These are phyloP conservation scores for Leptopilina drosophilae DNA, from an alignment of 2,888 invertebrate genomes.

Conservation along the genomic window DNA sequence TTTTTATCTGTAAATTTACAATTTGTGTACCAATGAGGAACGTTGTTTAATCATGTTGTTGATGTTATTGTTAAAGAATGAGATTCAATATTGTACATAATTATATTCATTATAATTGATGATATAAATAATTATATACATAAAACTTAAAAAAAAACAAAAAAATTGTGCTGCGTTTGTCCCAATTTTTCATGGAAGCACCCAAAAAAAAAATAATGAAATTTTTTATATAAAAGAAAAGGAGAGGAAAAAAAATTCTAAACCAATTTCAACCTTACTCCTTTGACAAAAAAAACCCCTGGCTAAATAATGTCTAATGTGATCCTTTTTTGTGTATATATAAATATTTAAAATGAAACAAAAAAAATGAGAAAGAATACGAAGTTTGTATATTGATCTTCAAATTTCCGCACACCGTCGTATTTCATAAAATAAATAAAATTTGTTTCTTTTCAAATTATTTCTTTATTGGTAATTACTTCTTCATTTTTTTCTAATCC, in stretches of 20 bases:
- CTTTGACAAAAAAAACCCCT: constrained; percentile 30
- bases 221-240: constrained; percentile 53
- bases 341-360: constrained; percentile 49
- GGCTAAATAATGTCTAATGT: constrained; percentile 64
- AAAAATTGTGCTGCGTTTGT: constrained; percentile 59
- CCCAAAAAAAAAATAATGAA: constrained; percentile 43
- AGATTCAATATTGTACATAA: constrained; percentile 88
- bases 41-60: constrained; percentile 83
- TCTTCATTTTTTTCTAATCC: neutral
- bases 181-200: constrained; percentile 55
- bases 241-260: constrained; percentile 35
- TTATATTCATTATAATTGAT: constrained; percentile 86
- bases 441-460: constrained; percentile 40
- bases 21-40: constrained; percentile 77
- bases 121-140: constrained; percentile 77
- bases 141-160: constrained; percentile 61
- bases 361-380: constrained; percentile 60
- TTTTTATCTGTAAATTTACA: constrained; percentile 78
- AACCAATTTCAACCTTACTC: constrained; percentile 50
- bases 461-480: constrained; percentile 4
- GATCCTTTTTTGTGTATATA: constrained; percentile 66
- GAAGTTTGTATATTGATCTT: constrained; percentile 52
- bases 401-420: constrained; percentile 40
- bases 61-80: constrained; percentile 88
- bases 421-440: constrained; percentile 43